A percentile compares a stretch with the other conserved stretches of the same genome.
Conservation (phyloP, 2,888 invertebrate species). For the Neelides folsomi region DNA sequence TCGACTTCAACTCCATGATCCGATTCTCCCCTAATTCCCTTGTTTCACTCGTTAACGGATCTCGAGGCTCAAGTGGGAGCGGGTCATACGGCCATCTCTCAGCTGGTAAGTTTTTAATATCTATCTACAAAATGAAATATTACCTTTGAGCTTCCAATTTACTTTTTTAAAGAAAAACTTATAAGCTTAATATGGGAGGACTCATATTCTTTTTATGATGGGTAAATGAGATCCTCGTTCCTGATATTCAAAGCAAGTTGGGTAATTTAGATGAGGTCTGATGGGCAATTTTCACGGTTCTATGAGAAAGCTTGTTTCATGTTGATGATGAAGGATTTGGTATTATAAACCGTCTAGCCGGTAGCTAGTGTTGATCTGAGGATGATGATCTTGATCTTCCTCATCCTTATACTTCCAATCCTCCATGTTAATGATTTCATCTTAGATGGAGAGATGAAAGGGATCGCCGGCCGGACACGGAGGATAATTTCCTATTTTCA, state of each 20-base stretch:
- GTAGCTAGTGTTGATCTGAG: too few species aligned
- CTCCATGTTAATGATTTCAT: neutral
- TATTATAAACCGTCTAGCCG: neutral
- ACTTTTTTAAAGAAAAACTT: too few species aligned
- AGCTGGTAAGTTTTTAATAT: constrained; percentile 49
- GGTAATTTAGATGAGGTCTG: constrained; percentile 11
- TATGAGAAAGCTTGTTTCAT: constrained; percentile 12
- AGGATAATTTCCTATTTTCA: neutral
- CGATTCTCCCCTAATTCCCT: constrained; percentile 87
- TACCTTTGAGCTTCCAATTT: too few species aligned
- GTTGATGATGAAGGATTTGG: too few species aligned
- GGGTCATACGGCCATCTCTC: constrained; percentile 95
- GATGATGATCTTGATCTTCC: neutral
- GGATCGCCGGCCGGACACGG: neutral
- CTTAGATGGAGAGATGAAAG: neutral
- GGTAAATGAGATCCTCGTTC: neutral
- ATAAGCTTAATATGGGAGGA: too few species aligned
- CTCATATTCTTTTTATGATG: too few species aligned
- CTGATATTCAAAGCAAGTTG: neutral
- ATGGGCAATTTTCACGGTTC: constrained; percentile 22
- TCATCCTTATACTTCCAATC: neutral
- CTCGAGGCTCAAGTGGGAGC: constrained; percentile 68
- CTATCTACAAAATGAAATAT: too few species aligned
- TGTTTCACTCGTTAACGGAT: constrained; percentile 65
- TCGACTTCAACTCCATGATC: constrained; percentile 90